A percentile compares a stretch with the other conserved stretches of the same genome.
Conservation (phyloP, 2,113 vertebrate species). For the Seriola dumerili region DNA sequence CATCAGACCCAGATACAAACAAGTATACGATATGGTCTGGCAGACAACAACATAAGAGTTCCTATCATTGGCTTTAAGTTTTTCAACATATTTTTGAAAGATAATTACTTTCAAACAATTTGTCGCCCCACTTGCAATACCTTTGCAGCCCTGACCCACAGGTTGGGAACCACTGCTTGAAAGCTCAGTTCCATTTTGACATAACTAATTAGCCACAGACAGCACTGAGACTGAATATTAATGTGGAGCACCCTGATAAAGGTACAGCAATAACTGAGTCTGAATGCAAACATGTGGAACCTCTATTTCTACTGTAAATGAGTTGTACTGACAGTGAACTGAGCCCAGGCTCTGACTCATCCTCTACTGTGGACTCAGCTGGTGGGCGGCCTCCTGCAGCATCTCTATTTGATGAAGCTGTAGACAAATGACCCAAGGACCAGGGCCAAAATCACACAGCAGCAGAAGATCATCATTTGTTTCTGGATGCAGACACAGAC, state of each 20-base stretch:
- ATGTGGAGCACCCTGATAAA: background rate
- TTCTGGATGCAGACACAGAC: constrained; percentile 84
- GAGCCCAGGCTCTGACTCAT: background rate
- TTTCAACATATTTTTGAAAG: no score
- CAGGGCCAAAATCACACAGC: constrained; percentile 89
- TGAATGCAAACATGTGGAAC: background rate
- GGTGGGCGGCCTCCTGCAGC: background rate
- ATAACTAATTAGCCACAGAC: background rate
- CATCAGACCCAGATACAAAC: no score
- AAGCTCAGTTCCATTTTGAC: background rate
- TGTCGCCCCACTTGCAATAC: no score
- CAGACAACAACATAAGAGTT: no score
- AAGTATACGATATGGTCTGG: no score
- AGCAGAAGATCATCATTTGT: constrained; percentile 97
- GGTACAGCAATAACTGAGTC: background rate
- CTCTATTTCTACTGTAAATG: background rate
- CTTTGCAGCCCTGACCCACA: no score
- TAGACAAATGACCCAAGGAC: constrained; percentile 90
- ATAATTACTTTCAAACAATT: no score
- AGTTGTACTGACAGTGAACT: constrained; percentile 16
- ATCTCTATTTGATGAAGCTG: constrained; percentile 90
- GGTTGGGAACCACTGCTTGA: no score
- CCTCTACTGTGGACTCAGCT: constrained; percentile 9
- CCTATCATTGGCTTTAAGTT: no score
- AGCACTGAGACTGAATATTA: background rate